Evolutionary conservation across 2,113 vertebrate species (phyloP).

Genomic region (Leiothrix lutea): DNA sequence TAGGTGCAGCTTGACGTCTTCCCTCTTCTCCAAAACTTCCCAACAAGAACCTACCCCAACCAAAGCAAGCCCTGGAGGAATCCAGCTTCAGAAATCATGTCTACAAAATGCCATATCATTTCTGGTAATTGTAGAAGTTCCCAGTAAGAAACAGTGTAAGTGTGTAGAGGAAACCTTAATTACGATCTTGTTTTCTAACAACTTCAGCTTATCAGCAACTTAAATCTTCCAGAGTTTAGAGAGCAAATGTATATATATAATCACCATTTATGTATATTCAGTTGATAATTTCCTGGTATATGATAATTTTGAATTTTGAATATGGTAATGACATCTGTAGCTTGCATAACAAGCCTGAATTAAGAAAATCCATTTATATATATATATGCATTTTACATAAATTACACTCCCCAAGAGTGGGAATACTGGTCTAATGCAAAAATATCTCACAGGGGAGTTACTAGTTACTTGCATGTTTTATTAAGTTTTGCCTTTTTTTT

Average conservation of each 20-base stretch:
- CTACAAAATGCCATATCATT: neutral
- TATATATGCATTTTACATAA: neutral
- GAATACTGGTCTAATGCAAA: neutral
- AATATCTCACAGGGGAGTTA: neutral
- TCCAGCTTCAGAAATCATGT: neutral
- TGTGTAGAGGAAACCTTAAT: neutral
- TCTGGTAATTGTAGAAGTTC: neutral
- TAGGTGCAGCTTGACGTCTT: neutral
- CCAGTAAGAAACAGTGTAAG: neutral
- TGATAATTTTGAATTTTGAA: neutral
- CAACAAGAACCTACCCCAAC: neutral
- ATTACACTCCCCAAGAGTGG: neutral
- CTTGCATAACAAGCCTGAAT: neutral
- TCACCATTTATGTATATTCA: neutral
- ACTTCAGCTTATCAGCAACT: neutral
- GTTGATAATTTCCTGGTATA: neutral
- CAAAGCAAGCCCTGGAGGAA: neutral
- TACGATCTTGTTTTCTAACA: neutral
- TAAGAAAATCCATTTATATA: neutral
- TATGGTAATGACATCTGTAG: neutral
- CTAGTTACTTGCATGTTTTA: neutral
- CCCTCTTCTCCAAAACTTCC: neutral
- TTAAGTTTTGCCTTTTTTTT: neutral
- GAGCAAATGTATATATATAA: neutral
- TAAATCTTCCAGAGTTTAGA: neutral